Conservation (phyloP, 2,113 vertebrate species). For the Sciurus niger region DNA sequence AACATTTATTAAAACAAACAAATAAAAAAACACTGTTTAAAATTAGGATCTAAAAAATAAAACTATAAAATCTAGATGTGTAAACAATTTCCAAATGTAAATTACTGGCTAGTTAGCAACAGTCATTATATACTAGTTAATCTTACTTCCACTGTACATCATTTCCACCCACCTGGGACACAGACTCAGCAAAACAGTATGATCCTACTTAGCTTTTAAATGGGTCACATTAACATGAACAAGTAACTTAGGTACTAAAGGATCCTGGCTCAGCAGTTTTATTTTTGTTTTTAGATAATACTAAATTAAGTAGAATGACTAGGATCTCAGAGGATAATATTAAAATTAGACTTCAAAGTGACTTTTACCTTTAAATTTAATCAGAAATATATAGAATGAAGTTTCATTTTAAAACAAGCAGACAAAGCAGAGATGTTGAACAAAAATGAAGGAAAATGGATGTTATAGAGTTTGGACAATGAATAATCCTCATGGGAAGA, state of each 20-base stretch:
- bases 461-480: not conserved
- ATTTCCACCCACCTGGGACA: not conserved
- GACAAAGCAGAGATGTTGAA: not conserved
- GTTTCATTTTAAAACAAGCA: not conserved
- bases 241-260: slow-evolving; percentile 9
- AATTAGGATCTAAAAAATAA: not conserved
- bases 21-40: not conserved
- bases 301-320: slow-evolving; percentile 35
- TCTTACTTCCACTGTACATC: not conserved
- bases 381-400: not conserved
- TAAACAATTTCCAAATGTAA: not conserved
- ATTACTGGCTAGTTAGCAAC: not conserved
- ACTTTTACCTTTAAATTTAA: slow-evolving; percentile 27
- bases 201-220: slow-evolving; percentile 43
- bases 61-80: not conserved
- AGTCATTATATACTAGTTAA: not conserved
- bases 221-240: slow-evolving; percentile 36
- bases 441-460: not conserved
- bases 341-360: slow-evolving; percentile 62
- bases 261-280: slow-evolving; percentile 46
- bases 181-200: not conserved
- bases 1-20: not conserved
- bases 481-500: not conserved
- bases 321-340: slow-evolving; percentile 33
- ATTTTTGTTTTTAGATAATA: slow-evolving; percentile 61